phyloP scores from a whole-genome alignment of 92 coral and sea anemone genomes.

The Zoanthus gigantus region DNA sequence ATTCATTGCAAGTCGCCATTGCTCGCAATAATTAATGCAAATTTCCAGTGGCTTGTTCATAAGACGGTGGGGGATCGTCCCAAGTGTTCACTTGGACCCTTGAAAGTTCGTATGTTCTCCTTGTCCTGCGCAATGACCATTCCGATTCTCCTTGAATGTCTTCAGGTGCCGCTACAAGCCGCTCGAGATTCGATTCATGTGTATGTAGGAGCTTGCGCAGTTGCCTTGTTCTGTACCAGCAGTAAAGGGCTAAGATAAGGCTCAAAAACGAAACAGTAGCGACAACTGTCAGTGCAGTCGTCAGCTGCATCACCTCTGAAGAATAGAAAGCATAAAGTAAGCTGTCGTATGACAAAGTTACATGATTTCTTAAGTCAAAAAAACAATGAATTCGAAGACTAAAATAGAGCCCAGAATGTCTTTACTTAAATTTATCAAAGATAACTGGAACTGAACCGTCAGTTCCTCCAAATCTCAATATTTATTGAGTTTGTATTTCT shows the following conservation, averaged over 20 bases:
- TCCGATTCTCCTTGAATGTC: background rate
- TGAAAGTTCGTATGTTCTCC: background rate
- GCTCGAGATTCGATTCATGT: background rate
- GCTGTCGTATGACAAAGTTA: background rate
- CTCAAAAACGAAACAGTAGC: background rate
- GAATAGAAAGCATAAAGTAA: background rate
- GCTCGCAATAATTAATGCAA: background rate
- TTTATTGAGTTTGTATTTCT: too few relatives aligned
- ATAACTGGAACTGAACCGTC: background rate
- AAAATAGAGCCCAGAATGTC: background rate
- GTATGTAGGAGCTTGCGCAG: background rate
- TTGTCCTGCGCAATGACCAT: background rate
- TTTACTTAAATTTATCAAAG: background rate
- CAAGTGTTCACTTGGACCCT: background rate
- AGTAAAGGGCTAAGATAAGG: background rate
- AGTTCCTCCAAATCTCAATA: too few relatives aligned
- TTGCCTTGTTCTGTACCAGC: background rate
- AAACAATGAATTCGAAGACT: background rate
- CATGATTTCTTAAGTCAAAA: background rate
- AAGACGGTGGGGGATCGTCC: background rate
- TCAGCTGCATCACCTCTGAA: background rate
- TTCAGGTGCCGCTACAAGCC: background rate
- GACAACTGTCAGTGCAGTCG: background rate
- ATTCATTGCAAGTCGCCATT: too few relatives aligned
- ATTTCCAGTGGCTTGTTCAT: background rate